These are phyloP conservation scores for Andrena hattorfiana DNA, from an alignment of 2,888 invertebrate species.

Conservation along the genomic window DNA sequence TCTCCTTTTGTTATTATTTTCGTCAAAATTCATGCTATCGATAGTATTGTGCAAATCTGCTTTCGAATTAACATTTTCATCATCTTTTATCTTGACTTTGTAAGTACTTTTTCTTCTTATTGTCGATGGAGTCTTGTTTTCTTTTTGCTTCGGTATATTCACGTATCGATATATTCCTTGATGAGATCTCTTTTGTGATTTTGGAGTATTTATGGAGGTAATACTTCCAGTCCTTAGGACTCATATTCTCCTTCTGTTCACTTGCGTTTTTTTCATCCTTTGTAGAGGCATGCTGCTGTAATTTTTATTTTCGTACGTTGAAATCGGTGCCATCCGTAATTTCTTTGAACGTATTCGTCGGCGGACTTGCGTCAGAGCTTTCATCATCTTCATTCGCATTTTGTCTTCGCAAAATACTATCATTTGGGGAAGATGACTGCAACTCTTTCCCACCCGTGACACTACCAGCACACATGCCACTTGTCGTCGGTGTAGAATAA, in stretches of 20 bases:
- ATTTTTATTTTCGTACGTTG: neutral
- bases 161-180: neutral
- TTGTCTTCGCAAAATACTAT: constrained; percentile 9
- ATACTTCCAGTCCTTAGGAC: constrained; percentile 68
- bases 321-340: neutral
- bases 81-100: too few species aligned
- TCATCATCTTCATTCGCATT: neutral
- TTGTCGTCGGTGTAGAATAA: too few species aligned
- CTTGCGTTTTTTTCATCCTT: neutral
- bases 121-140: too few species aligned
- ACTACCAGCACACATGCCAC: too few species aligned
- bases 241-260: constrained; percentile 8
- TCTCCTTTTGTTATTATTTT: too few species aligned
- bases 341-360: neutral
- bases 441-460: too few species aligned
- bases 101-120: too few species aligned
- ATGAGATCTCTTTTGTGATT: constrained; percentile 37
- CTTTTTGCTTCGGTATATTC: neutral
- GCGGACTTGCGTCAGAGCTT: neutral
- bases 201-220: constrained; percentile 14
- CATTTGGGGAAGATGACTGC: too few species aligned
- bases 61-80: too few species aligned
- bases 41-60: too few species aligned
- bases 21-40: too few species aligned
- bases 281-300: neutral